These are phyloP conservation scores for Schizaphis graminum DNA, from an alignment of 2,888 invertebrate genomes.

Conservation along the genomic window DNA sequence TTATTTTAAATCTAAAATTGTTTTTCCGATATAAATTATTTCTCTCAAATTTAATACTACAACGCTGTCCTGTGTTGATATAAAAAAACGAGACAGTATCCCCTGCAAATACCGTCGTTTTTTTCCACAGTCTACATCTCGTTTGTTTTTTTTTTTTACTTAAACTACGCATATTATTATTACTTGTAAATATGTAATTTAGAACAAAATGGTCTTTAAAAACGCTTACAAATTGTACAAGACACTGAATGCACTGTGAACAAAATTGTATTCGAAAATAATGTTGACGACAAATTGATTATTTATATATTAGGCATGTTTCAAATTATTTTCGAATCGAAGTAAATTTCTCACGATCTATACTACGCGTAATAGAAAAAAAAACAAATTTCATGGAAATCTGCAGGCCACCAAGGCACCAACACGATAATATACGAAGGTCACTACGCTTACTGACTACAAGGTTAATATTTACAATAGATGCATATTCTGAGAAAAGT, in stretches of 20 bases:
- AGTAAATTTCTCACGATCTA: background rate
- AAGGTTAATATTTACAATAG: background rate
- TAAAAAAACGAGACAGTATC: too few species aligned
- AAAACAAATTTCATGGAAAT: slow-evolving; percentile 1
- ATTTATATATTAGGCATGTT: background rate
- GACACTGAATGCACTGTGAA: background rate
- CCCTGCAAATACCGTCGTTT: too few species aligned
- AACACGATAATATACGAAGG: background rate
- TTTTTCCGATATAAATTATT: too few species aligned
- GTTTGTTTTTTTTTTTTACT: background rate
- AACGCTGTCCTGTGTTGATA: too few species aligned
- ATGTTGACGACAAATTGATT: background rate
- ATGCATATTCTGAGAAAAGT: background rate
- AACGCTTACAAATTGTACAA: background rate
- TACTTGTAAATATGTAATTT: background rate
- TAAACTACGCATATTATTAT: background rate
- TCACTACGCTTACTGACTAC: background rate
- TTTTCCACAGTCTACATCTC: too few species aligned
- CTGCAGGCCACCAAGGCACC: background rate
- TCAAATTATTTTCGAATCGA: background rate
- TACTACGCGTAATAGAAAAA: background rate
- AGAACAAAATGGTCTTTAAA: background rate
- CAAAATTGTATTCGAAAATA: background rate
- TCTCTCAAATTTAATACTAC: too few species aligned
- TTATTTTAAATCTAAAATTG: too few species aligned